Base-by-base conservation (phyloP, 64 coral and sea anemone genomes). In the Montipora capricornis region DNA sequence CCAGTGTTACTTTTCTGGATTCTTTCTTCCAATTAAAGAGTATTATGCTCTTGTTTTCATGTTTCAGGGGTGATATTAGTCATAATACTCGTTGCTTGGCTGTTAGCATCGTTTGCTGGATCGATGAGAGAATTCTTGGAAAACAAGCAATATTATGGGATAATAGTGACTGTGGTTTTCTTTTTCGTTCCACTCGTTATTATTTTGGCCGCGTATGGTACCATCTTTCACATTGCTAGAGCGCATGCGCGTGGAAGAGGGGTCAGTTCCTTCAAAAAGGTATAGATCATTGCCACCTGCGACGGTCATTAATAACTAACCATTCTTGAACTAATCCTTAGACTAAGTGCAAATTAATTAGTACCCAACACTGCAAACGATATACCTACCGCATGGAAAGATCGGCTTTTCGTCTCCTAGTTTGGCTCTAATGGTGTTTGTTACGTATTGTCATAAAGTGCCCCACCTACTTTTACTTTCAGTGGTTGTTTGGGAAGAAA, bases 221-320 rank as follows among this genome's bases (percentile, higher is more conserved):
- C 93, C 5, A 96, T 96, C 47, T 96, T 93, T 49, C 88, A 76
- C 20, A 93, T 96, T 47, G 95, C 95, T 15, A 89, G 87, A 50
- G 91, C 90, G 22, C 95, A 96, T 79, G 95, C 86, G 5, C 91
- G 95, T 47, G 95, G 91, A 19, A 89, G 91, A 90, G 95, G 95
- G 11, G 73, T 75, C 10, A 80, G 95, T 26, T 96, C 95, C 4
- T 93, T 96, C 19, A 90, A 74, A 87, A 95, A 95, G 93, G 93
- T 95, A 91, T 24, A 87, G 49, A 14, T 12, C 4, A 14, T 14
- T 3, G 61, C 13, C 68, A 3, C 15, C 13, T 81, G 44, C 13
- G 37, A 37, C 37, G 37, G 37, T 37, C 37, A 37, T 37, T 37
- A 37, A 37, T 37, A 2, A 37, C 2, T 37, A 37, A 37, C 37